Percentiles rank a stretch among this genome's conserved stretches.
These are phyloP conservation scores for Melanargia galathea DNA, from an alignment of 2,888 invertebrate species.

Conservation along the genomic window DNA sequence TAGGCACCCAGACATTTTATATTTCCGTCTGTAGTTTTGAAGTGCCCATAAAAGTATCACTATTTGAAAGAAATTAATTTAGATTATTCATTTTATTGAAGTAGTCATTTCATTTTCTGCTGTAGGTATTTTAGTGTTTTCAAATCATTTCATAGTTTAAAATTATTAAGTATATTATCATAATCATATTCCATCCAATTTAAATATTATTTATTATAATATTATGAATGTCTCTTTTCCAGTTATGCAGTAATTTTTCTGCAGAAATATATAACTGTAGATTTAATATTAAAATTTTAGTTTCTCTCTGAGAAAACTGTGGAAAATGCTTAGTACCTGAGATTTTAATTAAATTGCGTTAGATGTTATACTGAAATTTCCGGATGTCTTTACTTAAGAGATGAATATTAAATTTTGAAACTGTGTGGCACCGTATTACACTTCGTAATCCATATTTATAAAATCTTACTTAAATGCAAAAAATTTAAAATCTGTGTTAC, in stretches of 20 bases:
- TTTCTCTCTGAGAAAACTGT: conserved; percentile 13
- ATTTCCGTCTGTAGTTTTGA: no score
- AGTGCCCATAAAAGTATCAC: no score
- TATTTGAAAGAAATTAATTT: no score
- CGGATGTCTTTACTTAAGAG: conserved; percentile 7
- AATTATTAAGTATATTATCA: neutral
- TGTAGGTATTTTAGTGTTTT: neutral
- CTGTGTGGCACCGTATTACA: neutral
- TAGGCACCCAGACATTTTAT: neutral
- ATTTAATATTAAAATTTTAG: conserved; percentile 6
- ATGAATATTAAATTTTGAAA: conserved; percentile 14
- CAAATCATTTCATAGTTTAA: neutral
- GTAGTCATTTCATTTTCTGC: neutral
- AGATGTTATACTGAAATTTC: conserved; percentile 25
- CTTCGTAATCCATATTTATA: neutral
- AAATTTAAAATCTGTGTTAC: no score
- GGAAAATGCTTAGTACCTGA: conserved; percentile 20
- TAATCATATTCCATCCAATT: neutral
- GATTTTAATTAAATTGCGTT: conserved; percentile 31
- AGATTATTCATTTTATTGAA: no score
- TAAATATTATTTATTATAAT: neutral
- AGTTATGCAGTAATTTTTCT: neutral
- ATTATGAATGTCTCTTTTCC: neutral
- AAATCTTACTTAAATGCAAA: neutral
- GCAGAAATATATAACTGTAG: neutral